Conservation (phyloP, 2,797 vertebrate genomes). For the Chromis chromis region DNA sequence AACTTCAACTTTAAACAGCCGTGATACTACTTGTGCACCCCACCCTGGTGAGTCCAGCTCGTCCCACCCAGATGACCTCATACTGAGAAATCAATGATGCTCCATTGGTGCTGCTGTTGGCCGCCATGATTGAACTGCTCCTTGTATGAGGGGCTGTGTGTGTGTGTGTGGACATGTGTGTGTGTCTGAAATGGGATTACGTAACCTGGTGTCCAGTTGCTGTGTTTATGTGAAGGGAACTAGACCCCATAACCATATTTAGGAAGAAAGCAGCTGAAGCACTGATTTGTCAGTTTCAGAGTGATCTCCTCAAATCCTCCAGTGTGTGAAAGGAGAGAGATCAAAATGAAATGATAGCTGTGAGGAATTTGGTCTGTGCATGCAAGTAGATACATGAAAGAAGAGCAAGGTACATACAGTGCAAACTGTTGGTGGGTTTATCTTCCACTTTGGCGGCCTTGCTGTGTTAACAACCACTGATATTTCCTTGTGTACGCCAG, state of each 20-base stretch:
- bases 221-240: conserved; percentile 24
- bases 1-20: background rate
- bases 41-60: conserved; percentile 13
- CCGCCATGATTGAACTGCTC: conserved; percentile 1
- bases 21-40: background rate
- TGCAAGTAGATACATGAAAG: conserved; percentile 20
- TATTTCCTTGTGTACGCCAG: conserved; percentile 9
- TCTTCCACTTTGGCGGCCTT: background rate
- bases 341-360: conserved; percentile 13
- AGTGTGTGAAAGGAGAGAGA: background rate
- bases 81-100: conserved; percentile 44
- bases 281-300: background rate
- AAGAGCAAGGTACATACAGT: conserved; percentile 14
- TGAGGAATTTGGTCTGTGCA: conserved; percentile 7
- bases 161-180: background rate
- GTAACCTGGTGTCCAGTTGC: conserved; percentile 53
- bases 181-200: conserved; percentile 39
- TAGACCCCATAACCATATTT: conserved; percentile 36
- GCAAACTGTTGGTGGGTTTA: background rate
- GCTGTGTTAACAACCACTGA: conserved; percentile 7
- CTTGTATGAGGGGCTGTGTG: too few species aligned
- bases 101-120: conserved; percentile 16
- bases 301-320: background rate
- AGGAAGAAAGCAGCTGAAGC: conserved; percentile 18
- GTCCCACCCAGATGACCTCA: conserved; percentile 51